These are phyloP conservation scores for Heliconius eleuchia DNA, from an alignment of 1,140 invertebrate species.

Conservation along the genomic window DNA sequence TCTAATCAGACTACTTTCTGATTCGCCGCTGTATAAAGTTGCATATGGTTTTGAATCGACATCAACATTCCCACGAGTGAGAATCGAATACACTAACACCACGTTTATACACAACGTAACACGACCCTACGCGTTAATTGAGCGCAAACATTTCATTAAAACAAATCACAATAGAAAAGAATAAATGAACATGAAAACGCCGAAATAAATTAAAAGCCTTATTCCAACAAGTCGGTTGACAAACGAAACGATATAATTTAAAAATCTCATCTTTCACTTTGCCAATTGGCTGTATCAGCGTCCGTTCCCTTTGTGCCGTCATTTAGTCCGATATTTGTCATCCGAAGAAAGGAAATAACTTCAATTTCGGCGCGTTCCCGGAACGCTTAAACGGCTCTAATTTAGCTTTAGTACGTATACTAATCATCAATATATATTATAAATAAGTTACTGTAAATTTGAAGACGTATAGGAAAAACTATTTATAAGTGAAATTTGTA, in stretches of 20 bases:
- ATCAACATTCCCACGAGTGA: too few species aligned
- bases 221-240: background rate
- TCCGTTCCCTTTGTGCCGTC: conserved; percentile 16
- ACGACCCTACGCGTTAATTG: too few species aligned
- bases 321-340: conserved; percentile 5
- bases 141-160: background rate
- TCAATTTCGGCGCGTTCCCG: conserved; percentile 2
- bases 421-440: background rate
- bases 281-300: conserved; percentile 14
- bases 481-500: too few species aligned
- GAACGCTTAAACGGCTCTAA: conserved; percentile 4
- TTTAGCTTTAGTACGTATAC: background rate
- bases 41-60: too few species aligned
- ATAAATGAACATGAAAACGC: background rate
- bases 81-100: too few species aligned
- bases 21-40: too few species aligned
- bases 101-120: too few species aligned
- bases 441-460: too few species aligned
- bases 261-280: conserved; percentile 22
- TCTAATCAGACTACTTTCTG: too few species aligned
- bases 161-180: background rate
- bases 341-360: conserved; percentile 9
- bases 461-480: too few species aligned
- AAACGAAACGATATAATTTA: conserved; percentile 6
- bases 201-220: conserved; percentile 13